These are phyloP conservation scores for Poeciliopsis turneri DNA, from an alignment of 2,797 vertebrate genomes.

Conservation along the genomic window DNA sequence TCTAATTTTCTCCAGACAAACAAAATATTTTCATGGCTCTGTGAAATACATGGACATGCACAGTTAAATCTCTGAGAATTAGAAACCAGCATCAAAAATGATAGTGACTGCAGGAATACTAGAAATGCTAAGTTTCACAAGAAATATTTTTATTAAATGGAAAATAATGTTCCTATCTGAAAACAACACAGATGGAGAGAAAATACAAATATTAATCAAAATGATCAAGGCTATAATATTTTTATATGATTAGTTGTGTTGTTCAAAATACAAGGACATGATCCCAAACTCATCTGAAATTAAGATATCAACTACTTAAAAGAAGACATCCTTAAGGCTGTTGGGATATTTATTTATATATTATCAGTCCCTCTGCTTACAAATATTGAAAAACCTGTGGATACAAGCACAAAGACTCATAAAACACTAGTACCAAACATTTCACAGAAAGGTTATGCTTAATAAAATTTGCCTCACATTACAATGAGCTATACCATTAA, in stretches of 20 bases:
- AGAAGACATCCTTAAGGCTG: background rate
- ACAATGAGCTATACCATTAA: background rate
- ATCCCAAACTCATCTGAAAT: conserved; percentile 1
- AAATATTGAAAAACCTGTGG: background rate
- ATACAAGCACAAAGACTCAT: background rate
- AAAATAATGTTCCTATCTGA: background rate
- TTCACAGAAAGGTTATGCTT: background rate
- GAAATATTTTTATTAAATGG: background rate
- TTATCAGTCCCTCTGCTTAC: background rate
- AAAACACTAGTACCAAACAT: background rate
- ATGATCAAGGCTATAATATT: background rate
- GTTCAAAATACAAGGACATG: background rate
- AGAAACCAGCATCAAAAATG: background rate
- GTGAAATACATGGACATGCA: background rate
- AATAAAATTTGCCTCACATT: background rate
- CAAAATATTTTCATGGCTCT: background rate
- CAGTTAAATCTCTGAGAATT: background rate
- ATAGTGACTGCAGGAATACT: background rate
- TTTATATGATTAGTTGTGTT: background rate
- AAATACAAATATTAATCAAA: background rate
- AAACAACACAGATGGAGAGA: background rate
- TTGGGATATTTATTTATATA: background rate
- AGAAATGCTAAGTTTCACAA: background rate
- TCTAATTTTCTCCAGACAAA: background rate
- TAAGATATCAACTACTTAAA: background rate